Base-by-base conservation (phyloP, 2,113 vertebrate genomes). In the Fulica atra region DNA sequence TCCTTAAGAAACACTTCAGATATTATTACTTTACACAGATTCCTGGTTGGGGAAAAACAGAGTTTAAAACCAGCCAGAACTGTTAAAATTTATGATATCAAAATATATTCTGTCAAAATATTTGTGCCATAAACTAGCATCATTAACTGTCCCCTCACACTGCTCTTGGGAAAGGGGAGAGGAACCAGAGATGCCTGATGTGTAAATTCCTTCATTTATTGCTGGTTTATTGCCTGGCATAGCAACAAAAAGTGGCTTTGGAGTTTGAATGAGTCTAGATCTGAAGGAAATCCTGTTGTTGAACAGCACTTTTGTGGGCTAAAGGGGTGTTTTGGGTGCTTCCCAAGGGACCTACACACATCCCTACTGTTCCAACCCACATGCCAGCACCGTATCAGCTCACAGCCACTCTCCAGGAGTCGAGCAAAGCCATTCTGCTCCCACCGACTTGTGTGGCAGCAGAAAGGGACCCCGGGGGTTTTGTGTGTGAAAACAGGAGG, bases 31-130 rank as follows among this genome's bases (percentile, higher is more conserved):
- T 89, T 33, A 82, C 70, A 80, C 35, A 91, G 63, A 91, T 77
- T 77, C 78, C 74, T 93, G 86, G 59, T 73, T 7, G 2, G 78
- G 84, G 46, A 57, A 69, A 94, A 95, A 57, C 24, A 77, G 77
- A 50, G 25, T 57, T 91, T 89, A 63, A 82, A 97, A 95, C 19
- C 78, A 88, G 70, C 28, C 71, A 95, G 84, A 82, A 81, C 84
- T 86, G 78, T 95, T 94, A 95, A 94, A 91, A 92, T 95, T 94
- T 89, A 94, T 50, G 71, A 31, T 76, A 80, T 85, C 94, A 95
- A 95, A 96, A 96, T 88, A 93, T 80, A 91, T 91, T 86, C 95
- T 93, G 70, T 95, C 89, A 31, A 95, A 96, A 96, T 94, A 94
- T 95, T 95, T 96, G 76, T 81, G 13, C 61, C 81, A 69, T 92